These are phyloP conservation scores for Virgularia gustaviana DNA, from an alignment of 92 coral and sea anemone genomes.

Conservation along the genomic window DNA sequence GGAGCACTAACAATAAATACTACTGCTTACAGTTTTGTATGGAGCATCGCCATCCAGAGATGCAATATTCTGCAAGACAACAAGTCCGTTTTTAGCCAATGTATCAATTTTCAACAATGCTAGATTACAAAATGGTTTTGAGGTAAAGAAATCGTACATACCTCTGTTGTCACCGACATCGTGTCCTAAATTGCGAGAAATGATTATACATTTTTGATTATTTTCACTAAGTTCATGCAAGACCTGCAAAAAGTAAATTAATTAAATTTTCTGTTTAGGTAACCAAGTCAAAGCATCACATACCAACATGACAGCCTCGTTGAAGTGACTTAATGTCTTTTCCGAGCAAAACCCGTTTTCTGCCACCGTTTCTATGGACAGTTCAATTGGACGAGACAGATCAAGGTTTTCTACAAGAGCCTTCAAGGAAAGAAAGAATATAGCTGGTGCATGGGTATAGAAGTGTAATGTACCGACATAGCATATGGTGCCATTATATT, in stretches of 20 bases:
- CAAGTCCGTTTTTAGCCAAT: background rate
- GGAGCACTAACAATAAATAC: background rate
- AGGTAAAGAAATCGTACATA: background rate
- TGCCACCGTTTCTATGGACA: constrained; percentile 76
- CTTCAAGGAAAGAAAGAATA: constrained; percentile 29
- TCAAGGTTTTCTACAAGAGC: constrained; percentile 91
- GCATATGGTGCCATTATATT: too few species aligned
- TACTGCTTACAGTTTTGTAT: constrained; percentile 22
- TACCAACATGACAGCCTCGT: constrained; percentile 61
- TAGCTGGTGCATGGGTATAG: too few species aligned
- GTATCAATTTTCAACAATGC: background rate
- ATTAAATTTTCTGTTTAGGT: too few species aligned
- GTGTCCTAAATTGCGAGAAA: constrained; percentile 12
- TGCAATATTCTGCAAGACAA: constrained; percentile 4
- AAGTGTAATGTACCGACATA: too few species aligned
- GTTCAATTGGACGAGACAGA: constrained; percentile 70
- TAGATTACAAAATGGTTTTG: background rate
- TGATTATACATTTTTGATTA: too few species aligned
- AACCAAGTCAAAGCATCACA: too few species aligned
- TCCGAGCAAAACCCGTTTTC: constrained; percentile 68
- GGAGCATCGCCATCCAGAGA: constrained; percentile 4
- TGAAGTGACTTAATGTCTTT: constrained; percentile 63
- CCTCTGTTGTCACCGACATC: constrained; percentile 30
- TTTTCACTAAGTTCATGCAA: too few species aligned
- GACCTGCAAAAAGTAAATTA: too few species aligned